Evolutionary conservation across 2,797 vertebrate species (phyloP).

Genomic region (Setipinna tenuifilis): DNA sequence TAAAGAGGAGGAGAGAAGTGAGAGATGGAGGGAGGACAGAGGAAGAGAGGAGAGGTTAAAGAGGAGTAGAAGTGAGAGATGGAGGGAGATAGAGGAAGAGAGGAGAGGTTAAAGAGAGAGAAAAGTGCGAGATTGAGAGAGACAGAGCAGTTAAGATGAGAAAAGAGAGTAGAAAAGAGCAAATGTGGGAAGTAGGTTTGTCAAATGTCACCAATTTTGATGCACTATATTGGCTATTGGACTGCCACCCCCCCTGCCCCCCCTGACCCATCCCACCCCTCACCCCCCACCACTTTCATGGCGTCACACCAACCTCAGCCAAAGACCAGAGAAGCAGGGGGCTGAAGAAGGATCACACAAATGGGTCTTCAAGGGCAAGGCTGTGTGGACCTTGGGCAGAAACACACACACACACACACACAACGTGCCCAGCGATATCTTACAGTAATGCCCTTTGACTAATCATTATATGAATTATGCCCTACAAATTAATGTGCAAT

Average conservation of each 20-base stretch:
- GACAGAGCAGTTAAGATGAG: neutral
- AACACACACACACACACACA: too few species aligned
- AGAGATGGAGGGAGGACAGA: too few species aligned
- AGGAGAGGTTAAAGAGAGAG: too few species aligned
- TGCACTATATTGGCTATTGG: neutral
- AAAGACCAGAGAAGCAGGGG: neutral
- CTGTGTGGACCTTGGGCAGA: too few species aligned
- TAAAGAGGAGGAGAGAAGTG: too few species aligned
- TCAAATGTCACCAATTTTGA: neutral
- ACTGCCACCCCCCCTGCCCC: neutral
- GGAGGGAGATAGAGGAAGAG: too few species aligned
- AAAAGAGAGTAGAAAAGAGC: neutral
- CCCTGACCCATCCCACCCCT: too few species aligned
- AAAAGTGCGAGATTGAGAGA: neutral
- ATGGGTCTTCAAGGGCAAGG: neutral
- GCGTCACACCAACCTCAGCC: too few species aligned
- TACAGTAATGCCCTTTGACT: neutral
- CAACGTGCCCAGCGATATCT: too few species aligned
- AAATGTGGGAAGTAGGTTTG: neutral
- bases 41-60: too few species aligned
- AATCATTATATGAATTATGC: conserved; percentile 7
- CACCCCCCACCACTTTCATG: too few species aligned
- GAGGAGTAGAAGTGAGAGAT: neutral
- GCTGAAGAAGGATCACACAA: neutral
- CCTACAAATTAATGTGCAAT: neutral